Evolutionary conservation across 2,888 invertebrate genomes (phyloP).

Genomic region (Amiota communis): DNA sequence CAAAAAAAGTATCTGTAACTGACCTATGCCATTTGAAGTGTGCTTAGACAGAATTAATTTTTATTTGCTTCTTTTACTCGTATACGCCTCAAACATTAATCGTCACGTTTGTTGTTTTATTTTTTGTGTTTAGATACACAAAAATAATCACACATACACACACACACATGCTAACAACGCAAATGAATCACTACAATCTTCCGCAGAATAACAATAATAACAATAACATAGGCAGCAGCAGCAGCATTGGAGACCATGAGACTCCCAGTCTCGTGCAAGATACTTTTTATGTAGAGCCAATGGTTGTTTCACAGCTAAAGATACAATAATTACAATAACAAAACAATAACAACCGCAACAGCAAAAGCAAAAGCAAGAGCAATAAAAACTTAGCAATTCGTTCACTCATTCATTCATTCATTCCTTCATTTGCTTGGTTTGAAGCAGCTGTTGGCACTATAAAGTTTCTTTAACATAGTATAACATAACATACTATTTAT

Average conservation of each 20-base stretch:
- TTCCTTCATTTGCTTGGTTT: not conserved
- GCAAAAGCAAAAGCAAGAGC: not conserved
- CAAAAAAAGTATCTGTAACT: slow-evolving; percentile 48
- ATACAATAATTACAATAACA: not conserved
- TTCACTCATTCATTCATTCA: too few relatives aligned
- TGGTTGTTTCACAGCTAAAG: too few relatives aligned
- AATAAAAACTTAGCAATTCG: too few relatives aligned
- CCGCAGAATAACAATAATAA: not conserved
- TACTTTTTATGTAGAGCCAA: slow-evolving; percentile 11
- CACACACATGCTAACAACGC: not conserved
- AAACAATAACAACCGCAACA: slow-evolving; percentile 33
- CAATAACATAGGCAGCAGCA: not conserved
- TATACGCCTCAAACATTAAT: slow-evolving; percentile 51
- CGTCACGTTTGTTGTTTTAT: slow-evolving; percentile 54
- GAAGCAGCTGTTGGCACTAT: slow-evolving; percentile 25
- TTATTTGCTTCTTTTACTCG: slow-evolving; percentile 20
- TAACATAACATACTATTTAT: slow-evolving; percentile 23
- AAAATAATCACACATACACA: slow-evolving; percentile 11
- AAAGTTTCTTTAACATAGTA: slow-evolving; percentile 2
- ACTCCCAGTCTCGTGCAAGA: slow-evolving; percentile 36
- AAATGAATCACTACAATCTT: not conserved
- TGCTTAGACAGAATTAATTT: slow-evolving; percentile 19
- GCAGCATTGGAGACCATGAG: slow-evolving; percentile 14
- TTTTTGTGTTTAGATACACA: too few relatives aligned
- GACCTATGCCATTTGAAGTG: slow-evolving; percentile 60